Percentiles rank a stretch among this genome's conserved stretches.
These are phyloP conservation scores for Hypolimnas misippus DNA, from an alignment of 2,888 invertebrate species.

Conservation along the genomic window DNA sequence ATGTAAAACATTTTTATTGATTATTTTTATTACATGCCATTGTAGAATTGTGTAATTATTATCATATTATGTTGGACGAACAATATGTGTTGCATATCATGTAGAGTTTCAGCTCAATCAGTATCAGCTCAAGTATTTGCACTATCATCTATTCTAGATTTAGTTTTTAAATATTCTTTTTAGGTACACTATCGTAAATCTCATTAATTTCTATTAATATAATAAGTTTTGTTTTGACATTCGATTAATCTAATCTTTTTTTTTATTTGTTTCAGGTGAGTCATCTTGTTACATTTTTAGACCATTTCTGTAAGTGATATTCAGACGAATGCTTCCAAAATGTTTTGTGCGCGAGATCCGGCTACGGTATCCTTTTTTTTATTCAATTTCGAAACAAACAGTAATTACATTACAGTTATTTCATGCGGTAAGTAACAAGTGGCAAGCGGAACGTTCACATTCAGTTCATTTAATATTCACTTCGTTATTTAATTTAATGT, in stretches of 20 bases:
- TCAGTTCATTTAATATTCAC: background rate
- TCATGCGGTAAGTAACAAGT: conserved; percentile 10
- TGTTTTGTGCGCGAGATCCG: conserved; percentile 40
- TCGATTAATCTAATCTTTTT: conserved; percentile 22
- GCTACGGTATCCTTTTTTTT: conserved; percentile 43
- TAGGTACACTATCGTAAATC: no score
- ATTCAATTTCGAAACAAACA: conserved; percentile 46
- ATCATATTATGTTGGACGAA: no score
- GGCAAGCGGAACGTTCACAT: background rate
- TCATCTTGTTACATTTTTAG: conserved; percentile 43
- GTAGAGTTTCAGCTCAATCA: no score
- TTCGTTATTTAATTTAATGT: background rate
- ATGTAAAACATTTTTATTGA: no score
- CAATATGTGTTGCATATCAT: no score
- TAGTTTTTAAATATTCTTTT: background rate
- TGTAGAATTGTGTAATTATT: no score
- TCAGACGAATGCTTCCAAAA: conserved; percentile 42
- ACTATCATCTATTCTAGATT: no score
- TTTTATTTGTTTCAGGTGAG: conserved; percentile 58
- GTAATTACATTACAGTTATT: conserved; percentile 48
- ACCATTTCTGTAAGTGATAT: conserved; percentile 44
- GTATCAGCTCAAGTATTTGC: no score
- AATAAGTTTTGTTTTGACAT: background rate
- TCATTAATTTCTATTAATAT: background rate
- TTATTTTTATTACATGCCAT: no score